Percentiles rank a stretch among this genome's conserved stretches.
These are phyloP conservation scores for Cyphomyrus discorhynchus DNA, from an alignment of 2,113 vertebrate genomes.

Conservation along the genomic window DNA sequence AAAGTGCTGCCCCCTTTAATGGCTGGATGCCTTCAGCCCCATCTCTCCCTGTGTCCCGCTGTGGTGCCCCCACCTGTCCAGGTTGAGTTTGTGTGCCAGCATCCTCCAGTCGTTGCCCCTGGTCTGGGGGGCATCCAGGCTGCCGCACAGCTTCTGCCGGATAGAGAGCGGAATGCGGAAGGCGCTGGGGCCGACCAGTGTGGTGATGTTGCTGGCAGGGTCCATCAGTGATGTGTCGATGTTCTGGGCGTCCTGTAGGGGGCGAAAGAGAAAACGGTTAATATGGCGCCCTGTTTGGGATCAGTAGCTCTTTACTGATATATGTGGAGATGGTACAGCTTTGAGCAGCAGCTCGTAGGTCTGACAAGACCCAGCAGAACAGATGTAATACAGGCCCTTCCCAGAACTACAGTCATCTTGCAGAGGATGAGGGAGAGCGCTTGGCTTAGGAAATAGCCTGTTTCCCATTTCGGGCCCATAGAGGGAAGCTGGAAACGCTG, in stretches of 20 bases:
- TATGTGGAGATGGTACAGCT: background rate
- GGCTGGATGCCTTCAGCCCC: background rate
- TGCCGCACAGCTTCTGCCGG: conserved; percentile 92
- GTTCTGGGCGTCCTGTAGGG: conserved; percentile 74
- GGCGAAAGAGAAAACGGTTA: conserved; percentile 11
- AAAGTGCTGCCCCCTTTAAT: background rate
- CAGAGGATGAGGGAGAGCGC: background rate
- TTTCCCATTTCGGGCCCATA: background rate
- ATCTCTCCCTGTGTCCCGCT: background rate
- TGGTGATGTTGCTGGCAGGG: conserved; percentile 77
- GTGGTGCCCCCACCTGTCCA: conserved; percentile 75
- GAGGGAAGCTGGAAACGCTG: background rate
- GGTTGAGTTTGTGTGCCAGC: conserved; percentile 90
- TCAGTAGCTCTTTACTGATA: background rate
- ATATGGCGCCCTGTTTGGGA: background rate
- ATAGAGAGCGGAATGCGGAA: conserved; percentile 95
- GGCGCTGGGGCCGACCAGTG: conserved; percentile 79
- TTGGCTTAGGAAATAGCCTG: background rate
- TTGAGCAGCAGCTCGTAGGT: background rate
- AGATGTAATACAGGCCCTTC: background rate
- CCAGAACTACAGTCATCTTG: background rate
- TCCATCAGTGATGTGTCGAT: conserved; percentile 83
- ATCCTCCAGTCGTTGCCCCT: conserved; percentile 95
- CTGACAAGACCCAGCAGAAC: background rate
- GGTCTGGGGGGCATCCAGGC: conserved; percentile 89